These are phyloP conservation scores for Artemia sinica DNA, from an alignment of 2,888 invertebrate species.

Conservation along the genomic window DNA sequence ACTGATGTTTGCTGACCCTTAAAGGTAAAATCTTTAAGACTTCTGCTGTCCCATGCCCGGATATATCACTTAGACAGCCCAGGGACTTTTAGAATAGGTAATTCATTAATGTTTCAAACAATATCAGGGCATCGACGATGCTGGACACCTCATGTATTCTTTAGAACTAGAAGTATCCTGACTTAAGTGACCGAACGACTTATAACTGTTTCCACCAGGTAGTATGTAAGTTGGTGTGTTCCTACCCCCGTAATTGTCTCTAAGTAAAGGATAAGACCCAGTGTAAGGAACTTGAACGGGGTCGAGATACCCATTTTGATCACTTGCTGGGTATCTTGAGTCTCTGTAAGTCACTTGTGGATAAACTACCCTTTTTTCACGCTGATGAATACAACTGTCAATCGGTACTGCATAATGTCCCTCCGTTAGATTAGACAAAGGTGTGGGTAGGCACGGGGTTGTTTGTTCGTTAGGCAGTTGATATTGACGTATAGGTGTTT, in stretches of 20 bases:
- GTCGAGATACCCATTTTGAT: neutral
- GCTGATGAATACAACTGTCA: neutral
- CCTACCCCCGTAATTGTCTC: neutral
- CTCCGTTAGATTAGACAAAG: neutral
- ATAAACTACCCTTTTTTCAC: conserved; percentile 1
- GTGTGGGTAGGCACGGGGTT: conserved; percentile 11
- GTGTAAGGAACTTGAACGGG: neutral
- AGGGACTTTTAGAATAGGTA: too few relatives aligned
- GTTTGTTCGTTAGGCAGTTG: neutral
- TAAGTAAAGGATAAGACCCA: neutral
- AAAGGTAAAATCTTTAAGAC: too few relatives aligned
- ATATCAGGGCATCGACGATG: conserved; percentile 8
- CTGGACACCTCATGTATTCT: neutral
- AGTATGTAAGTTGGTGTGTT: neutral
- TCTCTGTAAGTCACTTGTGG: neutral
- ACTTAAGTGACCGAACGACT: neutral
- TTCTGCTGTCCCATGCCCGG: too few relatives aligned
- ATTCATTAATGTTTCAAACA: neutral
- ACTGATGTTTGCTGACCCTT: too few relatives aligned
- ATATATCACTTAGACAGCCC: too few relatives aligned
- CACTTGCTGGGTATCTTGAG: neutral
- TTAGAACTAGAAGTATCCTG: neutral
- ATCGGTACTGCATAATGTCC: conserved; percentile 5
- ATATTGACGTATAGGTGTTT: neutral
- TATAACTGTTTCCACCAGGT: neutral